Evolutionary conservation across 2,888 invertebrate species (phyloP).

Genomic region (Tridacna gigas): DNA sequence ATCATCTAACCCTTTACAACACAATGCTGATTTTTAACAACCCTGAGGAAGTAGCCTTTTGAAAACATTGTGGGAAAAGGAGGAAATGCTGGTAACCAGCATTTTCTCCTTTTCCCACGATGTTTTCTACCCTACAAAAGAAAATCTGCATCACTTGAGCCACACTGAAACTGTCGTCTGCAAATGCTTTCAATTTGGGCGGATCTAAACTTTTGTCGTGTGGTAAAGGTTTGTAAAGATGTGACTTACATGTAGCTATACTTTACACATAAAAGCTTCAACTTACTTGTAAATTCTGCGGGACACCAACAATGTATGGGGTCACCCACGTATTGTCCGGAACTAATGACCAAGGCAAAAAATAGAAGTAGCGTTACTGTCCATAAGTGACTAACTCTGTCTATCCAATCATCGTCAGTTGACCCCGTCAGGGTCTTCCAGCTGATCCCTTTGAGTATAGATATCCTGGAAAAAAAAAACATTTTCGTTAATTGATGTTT

Average conservation of each 20-base stretch:
- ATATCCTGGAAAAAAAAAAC: conserved; percentile 58
- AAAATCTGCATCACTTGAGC: no score
- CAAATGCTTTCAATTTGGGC: no score
- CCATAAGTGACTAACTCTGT: conserved; percentile 80
- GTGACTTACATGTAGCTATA: neutral
- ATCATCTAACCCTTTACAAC: no score
- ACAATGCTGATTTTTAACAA: no score
- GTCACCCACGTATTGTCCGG: conserved; percentile 80
- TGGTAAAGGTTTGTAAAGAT: no score
- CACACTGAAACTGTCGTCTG: no score
- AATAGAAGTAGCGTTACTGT: conserved; percentile 75
- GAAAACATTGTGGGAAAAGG: no score
- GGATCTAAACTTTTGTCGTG: no score
- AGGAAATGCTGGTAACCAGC: no score
- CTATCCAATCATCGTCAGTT: conserved; percentile 80
- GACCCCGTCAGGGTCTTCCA: conserved; percentile 75
- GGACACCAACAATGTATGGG: conserved; percentile 81
- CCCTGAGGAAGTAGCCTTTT: no score
- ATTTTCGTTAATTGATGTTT: neutral
- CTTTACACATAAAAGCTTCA: neutral
- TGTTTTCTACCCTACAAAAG: no score
- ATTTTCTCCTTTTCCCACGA: no score
- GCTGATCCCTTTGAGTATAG: conserved; percentile 72
- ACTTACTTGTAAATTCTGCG: conserved; percentile 71
- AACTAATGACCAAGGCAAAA: conserved; percentile 79